Percentiles rank a stretch among this genome's conserved stretches.
Evolutionary conservation across 2,797 vertebrate genomes (phyloP).

Genomic region (Brachymystax lenok): DNA sequence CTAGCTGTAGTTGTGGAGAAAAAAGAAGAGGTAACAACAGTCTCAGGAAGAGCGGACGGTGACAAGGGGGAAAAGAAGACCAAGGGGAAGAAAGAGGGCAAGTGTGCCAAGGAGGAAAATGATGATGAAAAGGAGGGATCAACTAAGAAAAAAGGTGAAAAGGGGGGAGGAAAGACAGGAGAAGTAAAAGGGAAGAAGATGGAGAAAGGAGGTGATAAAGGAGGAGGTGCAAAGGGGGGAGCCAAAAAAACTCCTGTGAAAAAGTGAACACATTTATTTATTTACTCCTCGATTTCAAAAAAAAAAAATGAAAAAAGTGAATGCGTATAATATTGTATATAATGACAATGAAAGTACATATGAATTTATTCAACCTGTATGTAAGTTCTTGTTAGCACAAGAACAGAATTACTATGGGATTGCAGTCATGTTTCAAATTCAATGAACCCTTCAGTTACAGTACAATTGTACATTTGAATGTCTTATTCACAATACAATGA

Average conservation of each 20-base stretch:
- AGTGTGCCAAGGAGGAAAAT: conserved; percentile 69
- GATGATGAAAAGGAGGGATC: conserved; percentile 58
- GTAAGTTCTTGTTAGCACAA: conserved; percentile 2
- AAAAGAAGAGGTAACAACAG: conserved; percentile 71
- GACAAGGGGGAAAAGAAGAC: conserved; percentile 77
- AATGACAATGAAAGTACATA: conserved; percentile 47
- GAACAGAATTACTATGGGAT: neutral
- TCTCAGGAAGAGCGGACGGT: conserved; percentile 83
- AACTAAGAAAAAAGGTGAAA: conserved; percentile 60
- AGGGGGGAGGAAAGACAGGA: conserved; percentile 42
- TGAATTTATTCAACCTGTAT: neutral
- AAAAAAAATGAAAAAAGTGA: too few relatives aligned
- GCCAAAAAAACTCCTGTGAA: conserved; percentile 66
- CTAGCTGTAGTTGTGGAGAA: conserved; percentile 69
- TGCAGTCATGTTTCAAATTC: neutral
- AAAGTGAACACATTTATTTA: conserved; percentile 64
- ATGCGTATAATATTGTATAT: conserved; percentile 51
- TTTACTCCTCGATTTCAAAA: conserved; percentile 24
- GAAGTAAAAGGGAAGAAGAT: conserved; percentile 54
- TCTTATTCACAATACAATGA: conserved; percentile 69
- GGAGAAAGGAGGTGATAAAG: conserved; percentile 42
- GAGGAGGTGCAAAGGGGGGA: conserved; percentile 66
- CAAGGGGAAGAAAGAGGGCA: conserved; percentile 75
- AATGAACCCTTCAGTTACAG: conserved; percentile 40
- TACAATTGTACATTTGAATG: conserved; percentile 69